Evolutionary conservation across 1,140 invertebrate species (phyloP), one percentile per base, ranked within the genome.

Genomic region (Gonatopus flavifemur): DNA sequence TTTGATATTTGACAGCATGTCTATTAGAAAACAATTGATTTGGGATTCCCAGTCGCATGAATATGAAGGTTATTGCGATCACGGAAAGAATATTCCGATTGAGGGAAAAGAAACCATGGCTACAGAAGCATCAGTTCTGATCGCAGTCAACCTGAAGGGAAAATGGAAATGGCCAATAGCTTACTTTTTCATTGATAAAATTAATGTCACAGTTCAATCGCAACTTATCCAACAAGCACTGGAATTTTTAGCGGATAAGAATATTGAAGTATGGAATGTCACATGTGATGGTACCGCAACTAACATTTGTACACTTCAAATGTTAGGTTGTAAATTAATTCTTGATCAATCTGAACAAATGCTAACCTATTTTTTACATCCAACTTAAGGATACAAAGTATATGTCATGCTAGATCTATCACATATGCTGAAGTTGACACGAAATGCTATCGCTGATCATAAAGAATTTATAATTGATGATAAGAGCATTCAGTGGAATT

Each of bases 381-480:
- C 45, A 16, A 22, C 18, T 10, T 15, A 19, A 10, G 13, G 18
- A 22, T 22, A 25, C 7, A 15, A 48, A 18, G 45, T 48, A n/a
- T 42, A 21, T 22, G 38, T 32, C 25, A 38, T 49, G 10, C 30
- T 30, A 6, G 36, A 49, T 32, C 12, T 38, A n/a, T 49, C 38
- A 18, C 39, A 49, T 19, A 49, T 13, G 38, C 18, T 49, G 20
- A 49, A 49, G 12, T 21, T 49, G 16, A 28, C 30, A 9, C 18
- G 47, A 32, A 49, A 49, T 37, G 20, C 32, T 12, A 28, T 52
- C 2, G 42, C 10, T 9, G 32, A 36, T 28, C 12, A 22, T 18
- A 28, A 38, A 44, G 19, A 22, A 16, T 37, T 52, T n/a, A 25
- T 24, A 33, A 19, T 13, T 39, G 1, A 13, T 6, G 21, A 37